Conservation (phyloP, 2,888 invertebrate genomes). For the Pristionchus fissidentatus region DNA sequence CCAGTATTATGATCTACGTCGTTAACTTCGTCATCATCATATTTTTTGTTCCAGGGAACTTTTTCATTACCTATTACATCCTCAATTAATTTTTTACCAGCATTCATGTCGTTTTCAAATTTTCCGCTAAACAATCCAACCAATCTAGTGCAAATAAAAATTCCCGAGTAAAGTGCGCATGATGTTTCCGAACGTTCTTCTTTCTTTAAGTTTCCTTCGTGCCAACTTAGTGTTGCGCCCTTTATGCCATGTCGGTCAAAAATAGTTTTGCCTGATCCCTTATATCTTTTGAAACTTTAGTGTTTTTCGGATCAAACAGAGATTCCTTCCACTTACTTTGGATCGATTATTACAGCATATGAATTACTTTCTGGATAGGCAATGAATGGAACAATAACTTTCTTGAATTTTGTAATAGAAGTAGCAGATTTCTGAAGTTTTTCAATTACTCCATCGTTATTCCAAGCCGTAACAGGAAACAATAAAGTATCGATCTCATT, state of each 20-base stretch:
- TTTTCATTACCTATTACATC: neutral
- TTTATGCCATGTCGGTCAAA: neutral
- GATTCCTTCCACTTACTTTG: neutral
- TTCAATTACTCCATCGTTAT: neutral
- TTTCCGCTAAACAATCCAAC: neutral
- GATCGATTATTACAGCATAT: neutral
- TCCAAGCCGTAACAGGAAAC: constrained; percentile 9
- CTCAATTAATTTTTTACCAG: neutral
- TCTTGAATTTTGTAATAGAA: neutral
- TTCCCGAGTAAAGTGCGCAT: neutral
- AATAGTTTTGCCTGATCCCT: neutral
- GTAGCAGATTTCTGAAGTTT: neutral
- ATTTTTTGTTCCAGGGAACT: neutral
- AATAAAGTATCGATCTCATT: neutral
- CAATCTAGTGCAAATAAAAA: neutral
- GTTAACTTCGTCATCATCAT: neutral
- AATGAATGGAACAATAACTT: neutral
- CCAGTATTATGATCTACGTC: no score
- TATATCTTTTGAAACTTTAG: neutral
- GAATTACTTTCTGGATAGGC: neutral
- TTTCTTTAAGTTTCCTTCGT: neutral
- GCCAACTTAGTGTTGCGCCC: neutral
- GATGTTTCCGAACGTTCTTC: no score
- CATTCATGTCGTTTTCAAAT: neutral
- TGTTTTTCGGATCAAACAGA: neutral